phyloP scores from a whole-genome alignment of 2,888 invertebrate species.

The Uropetala carovei region DNA sequence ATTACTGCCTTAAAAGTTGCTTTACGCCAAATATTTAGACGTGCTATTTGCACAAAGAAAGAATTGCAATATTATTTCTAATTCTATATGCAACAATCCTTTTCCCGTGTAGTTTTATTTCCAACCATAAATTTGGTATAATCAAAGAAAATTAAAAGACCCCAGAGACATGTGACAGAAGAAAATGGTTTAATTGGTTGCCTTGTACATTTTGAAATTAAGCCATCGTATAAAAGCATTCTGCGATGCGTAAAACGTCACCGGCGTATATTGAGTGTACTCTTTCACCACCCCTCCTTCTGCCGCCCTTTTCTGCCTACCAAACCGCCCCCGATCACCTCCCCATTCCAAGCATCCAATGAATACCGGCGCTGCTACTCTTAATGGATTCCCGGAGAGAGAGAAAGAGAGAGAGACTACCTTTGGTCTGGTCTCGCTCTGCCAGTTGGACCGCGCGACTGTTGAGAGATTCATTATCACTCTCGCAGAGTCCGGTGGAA shows the following conservation, averaged over 20 bases:
- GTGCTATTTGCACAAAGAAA: too few species aligned
- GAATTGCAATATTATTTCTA: too few species aligned
- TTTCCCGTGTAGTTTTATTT: too few species aligned
- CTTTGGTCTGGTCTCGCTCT: neutral
- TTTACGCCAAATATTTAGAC: too few species aligned
- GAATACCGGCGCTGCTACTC: neutral
- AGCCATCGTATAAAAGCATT: neutral
- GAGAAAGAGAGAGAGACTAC: neutral
- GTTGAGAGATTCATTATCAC: constrained; percentile 44
- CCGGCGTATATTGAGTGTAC: constrained; percentile 1
- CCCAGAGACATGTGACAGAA: neutral
- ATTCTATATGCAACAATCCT: too few species aligned
- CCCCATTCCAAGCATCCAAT: neutral
- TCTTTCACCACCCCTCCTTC: neutral
- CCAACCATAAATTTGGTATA: neutral
- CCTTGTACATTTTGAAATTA: neutral
- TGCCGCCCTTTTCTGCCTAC: neutral
- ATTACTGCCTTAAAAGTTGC: too few species aligned
- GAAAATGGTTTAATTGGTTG: constrained; percentile 1
- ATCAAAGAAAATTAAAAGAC: neutral
- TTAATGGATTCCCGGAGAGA: neutral
- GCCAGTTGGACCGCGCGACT: neutral
- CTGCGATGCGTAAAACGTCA: neutral
- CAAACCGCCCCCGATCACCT: neutral
- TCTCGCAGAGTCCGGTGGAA: neutral